phyloP scores from a whole-genome alignment of 2,113 vertebrate species.

The Calypte anna region DNA sequence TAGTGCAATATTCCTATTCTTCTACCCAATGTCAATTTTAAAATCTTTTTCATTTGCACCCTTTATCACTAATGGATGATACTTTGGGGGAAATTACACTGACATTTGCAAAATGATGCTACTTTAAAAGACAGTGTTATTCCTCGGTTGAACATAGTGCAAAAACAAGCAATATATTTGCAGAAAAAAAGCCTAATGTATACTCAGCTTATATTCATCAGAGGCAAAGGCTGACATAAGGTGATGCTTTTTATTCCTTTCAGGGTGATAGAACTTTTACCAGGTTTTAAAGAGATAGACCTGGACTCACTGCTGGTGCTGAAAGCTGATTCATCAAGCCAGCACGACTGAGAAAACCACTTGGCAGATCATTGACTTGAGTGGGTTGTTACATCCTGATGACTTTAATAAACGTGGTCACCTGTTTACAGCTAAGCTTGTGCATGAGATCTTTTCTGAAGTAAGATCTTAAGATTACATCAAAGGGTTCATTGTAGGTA shows the following conservation, averaged over 20 bases:
- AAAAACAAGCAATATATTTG: conserved; percentile 61
- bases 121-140: conserved; percentile 65
- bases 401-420: conserved; percentile 36
- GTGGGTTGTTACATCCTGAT: conserved; percentile 5
- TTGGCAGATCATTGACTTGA: conserved; percentile 22
- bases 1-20: conserved; percentile 33
- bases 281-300: background rate
- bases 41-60: conserved; percentile 52
- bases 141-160: conserved; percentile 28
- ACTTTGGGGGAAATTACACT: conserved; percentile 67
- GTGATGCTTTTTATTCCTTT: conserved; percentile 19
- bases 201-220: conserved; percentile 29
- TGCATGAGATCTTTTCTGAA: background rate
- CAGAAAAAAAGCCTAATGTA: background rate
- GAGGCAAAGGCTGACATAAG: conserved; percentile 26
- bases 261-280: background rate
- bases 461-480: background rate
- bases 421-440: background rate
- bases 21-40: conserved; percentile 39
- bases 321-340: conserved; percentile 40
- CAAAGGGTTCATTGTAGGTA: background rate
- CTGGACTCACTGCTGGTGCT: conserved; percentile 32
- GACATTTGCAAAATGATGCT: conserved; percentile 69
- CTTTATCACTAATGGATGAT: conserved; percentile 70
- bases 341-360: conserved; percentile 27